Evolutionary conservation across 2,797 vertebrate species (phyloP), one percentile per base, ranked within the genome.

Genomic region (Cossypha niveicapilla): DNA sequence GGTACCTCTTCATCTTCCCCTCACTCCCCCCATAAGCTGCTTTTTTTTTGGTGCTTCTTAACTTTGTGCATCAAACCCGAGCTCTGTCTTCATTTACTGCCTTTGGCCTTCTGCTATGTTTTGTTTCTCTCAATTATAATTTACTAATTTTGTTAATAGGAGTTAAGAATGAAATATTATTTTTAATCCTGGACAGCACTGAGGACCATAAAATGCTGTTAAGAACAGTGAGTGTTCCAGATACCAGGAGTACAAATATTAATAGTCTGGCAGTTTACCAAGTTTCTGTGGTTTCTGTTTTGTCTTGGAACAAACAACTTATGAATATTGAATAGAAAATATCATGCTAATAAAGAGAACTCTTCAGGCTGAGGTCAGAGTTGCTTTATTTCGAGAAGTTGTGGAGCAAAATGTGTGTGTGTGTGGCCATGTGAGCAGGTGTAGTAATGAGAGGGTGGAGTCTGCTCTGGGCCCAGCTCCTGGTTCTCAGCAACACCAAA

Each of bases 341-440:
- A 71, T 1, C 11, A 15, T 89, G 34, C n/a, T 60, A 84, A 87
- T 75, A 84, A 89, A 82, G 62, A 79, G 42, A 90, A 48, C 30
- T 39, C 24, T 88, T 57, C 22, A 42, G 42, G 4, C 3, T 34
- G 45, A 53, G 22, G 48, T 68, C 34, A 24, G 62, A 84, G 62
- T 63, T 88, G 45, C 42, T 92, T 88, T 65, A 50, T 88, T 88
- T 86, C 53, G 62, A 61, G 70, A 32, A 50, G 23, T 0, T 54
- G 57, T 44, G 22, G 18, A 47, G 47, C 42, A 32, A 34, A 73
- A 18, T 0, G 1, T 11, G 22, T 54, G 2, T 11, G 18, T 56
- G 15, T n/a, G 23, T 32, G 30, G 22, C 27, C 4, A 0, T 5
- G 28, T 22, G 54, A 54, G 51, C 47, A 21, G 3, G 1, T 2